phyloP scores from a whole-genome alignment of 2,113 vertebrate species.

The Zosterops japonicus region DNA sequence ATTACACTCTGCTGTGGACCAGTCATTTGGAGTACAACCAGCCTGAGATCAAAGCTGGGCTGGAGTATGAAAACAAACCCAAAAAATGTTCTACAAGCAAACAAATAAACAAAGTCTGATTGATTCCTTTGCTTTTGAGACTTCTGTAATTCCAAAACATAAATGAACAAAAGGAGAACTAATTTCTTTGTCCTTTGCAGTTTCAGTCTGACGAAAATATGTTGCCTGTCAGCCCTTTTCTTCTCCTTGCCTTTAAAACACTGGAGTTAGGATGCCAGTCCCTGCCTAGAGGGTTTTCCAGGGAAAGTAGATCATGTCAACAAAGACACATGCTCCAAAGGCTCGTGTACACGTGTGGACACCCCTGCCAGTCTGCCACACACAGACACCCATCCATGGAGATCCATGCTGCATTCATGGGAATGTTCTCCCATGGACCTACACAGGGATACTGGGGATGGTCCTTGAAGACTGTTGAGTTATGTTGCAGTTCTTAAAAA shows the following conservation, averaged over 20 bases:
- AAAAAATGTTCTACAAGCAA: constrained; percentile 42
- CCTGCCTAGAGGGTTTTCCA: neutral
- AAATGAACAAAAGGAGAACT: constrained; percentile 46
- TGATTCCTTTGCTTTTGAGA: constrained; percentile 44
- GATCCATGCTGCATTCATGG: neutral
- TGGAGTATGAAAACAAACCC: constrained; percentile 19
- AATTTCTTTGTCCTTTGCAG: constrained; percentile 4
- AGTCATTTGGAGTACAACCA: constrained; percentile 29
- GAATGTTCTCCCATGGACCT: fast-evolving
- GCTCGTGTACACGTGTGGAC: fast-evolving
- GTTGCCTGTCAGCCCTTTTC: neutral
- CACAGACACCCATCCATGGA: fast-evolving
- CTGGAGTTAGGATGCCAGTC: neutral
- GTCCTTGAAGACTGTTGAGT: neutral
- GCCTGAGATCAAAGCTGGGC: constrained; percentile 43
- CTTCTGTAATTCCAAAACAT: constrained; percentile 42
- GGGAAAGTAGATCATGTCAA: neutral
- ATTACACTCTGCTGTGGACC: constrained; percentile 50
- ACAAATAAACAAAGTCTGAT: constrained; percentile 46
- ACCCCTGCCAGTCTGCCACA: neutral
- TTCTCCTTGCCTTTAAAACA: neutral
- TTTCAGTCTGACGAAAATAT: neutral
- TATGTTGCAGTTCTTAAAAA: neutral
- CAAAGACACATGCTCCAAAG: neutral
- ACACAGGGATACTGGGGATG: neutral